Evolutionary conservation across 2,888 invertebrate genomes (phyloP), one percentile per base, ranked within the genome.

Genomic region (Lepidochrysops patricia): DNA sequence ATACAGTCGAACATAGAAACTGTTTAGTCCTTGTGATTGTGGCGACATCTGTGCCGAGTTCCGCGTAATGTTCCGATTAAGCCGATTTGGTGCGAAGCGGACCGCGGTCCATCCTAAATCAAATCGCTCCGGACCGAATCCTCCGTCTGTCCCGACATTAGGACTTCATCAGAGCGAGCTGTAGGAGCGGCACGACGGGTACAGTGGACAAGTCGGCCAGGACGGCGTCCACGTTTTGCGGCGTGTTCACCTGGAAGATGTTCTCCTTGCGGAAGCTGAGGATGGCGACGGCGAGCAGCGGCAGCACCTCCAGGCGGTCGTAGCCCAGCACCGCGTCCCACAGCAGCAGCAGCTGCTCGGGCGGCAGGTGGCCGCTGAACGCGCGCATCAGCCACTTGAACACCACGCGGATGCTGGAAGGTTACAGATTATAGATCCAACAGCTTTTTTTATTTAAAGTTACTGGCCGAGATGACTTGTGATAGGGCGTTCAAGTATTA

Each of bases 371-470:
- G 0, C 98, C 98, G 71, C 98, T 97, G 79, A 98, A 98, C 1
- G 96, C 98, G 65, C 98, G 90, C 94, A 98, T 98, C 52, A 98
- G 82, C 98, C 98, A 98, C 81, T 98, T 98, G 79, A 98, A 97
- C 1, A 97, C 97, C 26, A 98, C 93, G 71, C 95, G 92, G 59
- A 98, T 91, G 2, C 98, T 98, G 77, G 9, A 79, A 64, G 15
- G 2, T 9, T 19, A 43, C 4, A 27, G 37, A 25, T 29, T 57
- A 5, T 60, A 34, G n/a, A n/a, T n/a, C n/a, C n/a, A n/a, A n/a
- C n/a, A n/a, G n/a, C n/a, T n/a, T n/a, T n/a, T n/a, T n/a, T n/a
- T n/a, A n/a, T n/a, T n/a, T n/a, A n/a, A n/a, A n/a, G n/a, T n/a
- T n/a, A n/a, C n/a, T n/a, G n/a, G n/a, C n/a, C n/a, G n/a, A n/a